Conservation (phyloP, 2,797 vertebrate genomes). For the Chaunax sp. region DNA sequence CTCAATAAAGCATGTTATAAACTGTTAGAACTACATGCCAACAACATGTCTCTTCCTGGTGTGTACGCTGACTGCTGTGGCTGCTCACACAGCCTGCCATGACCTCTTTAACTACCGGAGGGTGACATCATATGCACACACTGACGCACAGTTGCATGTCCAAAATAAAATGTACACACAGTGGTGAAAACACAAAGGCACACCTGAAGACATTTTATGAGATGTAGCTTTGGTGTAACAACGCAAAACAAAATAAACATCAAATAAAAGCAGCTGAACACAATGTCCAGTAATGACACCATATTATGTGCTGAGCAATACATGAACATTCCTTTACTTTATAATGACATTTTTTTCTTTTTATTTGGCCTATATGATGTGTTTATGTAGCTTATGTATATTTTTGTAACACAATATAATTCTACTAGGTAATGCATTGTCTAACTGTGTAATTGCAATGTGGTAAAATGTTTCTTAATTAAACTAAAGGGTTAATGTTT, state of each 20-base stretch:
- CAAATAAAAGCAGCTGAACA: too few relatives aligned
- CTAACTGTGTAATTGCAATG: background rate
- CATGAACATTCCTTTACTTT: too few relatives aligned
- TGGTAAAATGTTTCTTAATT: background rate
- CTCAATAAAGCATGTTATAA: background rate
- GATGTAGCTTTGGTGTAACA: background rate
- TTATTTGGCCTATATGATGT: too few relatives aligned
- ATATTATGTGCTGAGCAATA: too few relatives aligned
- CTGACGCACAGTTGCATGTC: background rate
- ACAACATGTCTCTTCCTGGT: conserved; percentile 28
- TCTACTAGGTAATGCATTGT: background rate
- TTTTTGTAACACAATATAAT: background rate
- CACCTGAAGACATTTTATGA: background rate
- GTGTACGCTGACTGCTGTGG: conserved; percentile 35
- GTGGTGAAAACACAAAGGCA: background rate
- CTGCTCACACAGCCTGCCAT: conserved; percentile 55
- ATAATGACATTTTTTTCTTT: too few relatives aligned
- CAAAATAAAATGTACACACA: background rate
- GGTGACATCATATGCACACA: conserved; percentile 61
- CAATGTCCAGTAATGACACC: too few relatives aligned
- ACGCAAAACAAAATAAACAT: conserved; percentile 5
- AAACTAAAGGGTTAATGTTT: background rate
- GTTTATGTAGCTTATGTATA: background rate
- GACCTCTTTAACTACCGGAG: conserved; percentile 67
- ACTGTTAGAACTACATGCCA: conserved; percentile 25